Conservation (phyloP, 1,140 invertebrate species). For the Druon quercuslanigerum region DNA sequence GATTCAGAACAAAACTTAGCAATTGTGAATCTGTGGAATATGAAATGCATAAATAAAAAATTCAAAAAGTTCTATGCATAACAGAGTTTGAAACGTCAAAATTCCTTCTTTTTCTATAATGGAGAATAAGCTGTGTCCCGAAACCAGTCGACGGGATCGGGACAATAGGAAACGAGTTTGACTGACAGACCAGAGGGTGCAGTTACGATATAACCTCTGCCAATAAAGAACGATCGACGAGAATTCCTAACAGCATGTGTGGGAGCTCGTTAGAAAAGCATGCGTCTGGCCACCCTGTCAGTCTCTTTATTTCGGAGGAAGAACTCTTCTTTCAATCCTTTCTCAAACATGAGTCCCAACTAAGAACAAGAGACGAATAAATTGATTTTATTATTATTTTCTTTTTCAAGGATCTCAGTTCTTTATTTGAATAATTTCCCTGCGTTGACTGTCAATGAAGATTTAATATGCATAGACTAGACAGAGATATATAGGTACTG, state of each 20-base stretch:
- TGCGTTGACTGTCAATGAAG: no score
- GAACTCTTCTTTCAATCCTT: constrained; percentile 26
- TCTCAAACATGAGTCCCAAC: constrained; percentile 5
- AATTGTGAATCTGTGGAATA: no score
- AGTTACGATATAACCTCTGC: constrained; percentile 30
- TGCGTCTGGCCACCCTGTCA: constrained; percentile 9
- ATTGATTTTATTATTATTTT: constrained; percentile 9
- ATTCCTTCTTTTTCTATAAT: neutral
- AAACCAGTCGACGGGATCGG: constrained; percentile 4
- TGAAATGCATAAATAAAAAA: neutral
- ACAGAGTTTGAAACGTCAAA: neutral
- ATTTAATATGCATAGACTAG: no score
- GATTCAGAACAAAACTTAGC: no score
- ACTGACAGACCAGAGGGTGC: constrained; percentile 27
- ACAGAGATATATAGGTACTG: no score
- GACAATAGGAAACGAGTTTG: constrained; percentile 28
- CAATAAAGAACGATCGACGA: constrained; percentile 23
- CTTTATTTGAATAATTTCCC: neutral
- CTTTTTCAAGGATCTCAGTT: neutral
- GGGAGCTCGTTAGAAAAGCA: constrained; percentile 31
- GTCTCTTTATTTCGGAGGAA: constrained; percentile 22
- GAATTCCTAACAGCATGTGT: constrained; percentile 26
- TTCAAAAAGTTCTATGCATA: neutral
- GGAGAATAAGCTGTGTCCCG: neutral
- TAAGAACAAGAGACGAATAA: constrained; percentile 27